Conservation (phyloP, 1,140 invertebrate genomes). For the Drosophila bocqueti region DNA sequence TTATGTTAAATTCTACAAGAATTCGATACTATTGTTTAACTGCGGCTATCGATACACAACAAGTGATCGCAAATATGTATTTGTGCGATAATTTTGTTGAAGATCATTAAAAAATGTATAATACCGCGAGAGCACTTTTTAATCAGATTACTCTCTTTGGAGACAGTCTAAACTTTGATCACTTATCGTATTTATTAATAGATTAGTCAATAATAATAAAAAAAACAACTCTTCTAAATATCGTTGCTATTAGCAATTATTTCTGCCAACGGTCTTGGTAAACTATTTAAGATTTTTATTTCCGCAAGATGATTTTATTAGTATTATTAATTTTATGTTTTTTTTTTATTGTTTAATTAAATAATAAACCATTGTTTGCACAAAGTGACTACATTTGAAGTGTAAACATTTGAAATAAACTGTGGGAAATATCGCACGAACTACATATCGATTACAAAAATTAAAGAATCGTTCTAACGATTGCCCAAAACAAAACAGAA, state of each 20-base stretch:
- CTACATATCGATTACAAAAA: neutral
- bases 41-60: slow-evolving; percentile 1
- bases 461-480: neutral
- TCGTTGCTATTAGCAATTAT: no score
- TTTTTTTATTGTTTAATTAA: neutral
- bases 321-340: no score
- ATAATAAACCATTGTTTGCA: neutral
- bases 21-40: neutral
- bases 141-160: no score
- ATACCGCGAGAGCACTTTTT: no score
- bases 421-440: neutral
- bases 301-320: no score
- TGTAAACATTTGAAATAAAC: neutral
- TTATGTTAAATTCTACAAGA: neutral
- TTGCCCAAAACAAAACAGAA: slow-evolving; percentile 3
- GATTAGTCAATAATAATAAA: no score
- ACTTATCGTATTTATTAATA: neutral
- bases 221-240: no score
- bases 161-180: neutral
- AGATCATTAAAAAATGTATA: neutral
- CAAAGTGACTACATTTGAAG: neutral
- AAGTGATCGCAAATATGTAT: neutral
- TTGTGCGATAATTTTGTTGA: neutral
- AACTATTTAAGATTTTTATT: no score
- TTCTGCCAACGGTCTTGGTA: no score